phyloP scores from a whole-genome alignment of 2,113 vertebrate species.

The Chaetorhynchus papuensis region DNA sequence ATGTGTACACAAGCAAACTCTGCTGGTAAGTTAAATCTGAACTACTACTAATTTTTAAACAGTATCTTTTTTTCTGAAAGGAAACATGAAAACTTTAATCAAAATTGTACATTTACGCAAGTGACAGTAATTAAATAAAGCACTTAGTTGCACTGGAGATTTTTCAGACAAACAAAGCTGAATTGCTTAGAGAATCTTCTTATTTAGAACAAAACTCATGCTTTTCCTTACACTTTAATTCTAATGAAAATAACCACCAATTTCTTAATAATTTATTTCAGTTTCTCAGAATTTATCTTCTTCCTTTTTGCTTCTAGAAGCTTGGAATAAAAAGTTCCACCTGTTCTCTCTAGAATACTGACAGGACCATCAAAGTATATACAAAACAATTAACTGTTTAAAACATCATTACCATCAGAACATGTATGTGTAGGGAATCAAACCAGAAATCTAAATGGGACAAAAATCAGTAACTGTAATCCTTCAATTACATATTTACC shows the following conservation, averaged over 20 bases:
- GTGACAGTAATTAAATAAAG: neutral
- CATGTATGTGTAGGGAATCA: neutral
- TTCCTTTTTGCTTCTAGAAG: neutral
- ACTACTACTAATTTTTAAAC: neutral
- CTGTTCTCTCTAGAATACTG: neutral
- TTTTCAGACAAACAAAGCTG: neutral
- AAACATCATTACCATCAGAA: neutral
- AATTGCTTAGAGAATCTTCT: neutral
- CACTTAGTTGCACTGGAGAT: neutral
- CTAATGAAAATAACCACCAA: neutral
- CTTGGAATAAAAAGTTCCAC: neutral
- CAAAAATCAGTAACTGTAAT: neutral
- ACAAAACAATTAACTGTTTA: neutral
- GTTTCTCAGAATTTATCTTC: neutral
- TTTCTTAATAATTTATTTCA: neutral
- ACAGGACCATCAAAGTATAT: neutral
- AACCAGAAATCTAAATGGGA: neutral
- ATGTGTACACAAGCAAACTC: neutral
- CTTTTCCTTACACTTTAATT: neutral
- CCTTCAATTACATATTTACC: neutral
- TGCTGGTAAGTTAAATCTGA: neutral
- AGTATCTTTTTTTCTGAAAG: neutral
- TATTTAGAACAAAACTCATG: neutral
- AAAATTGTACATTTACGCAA: neutral
- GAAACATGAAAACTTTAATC: neutral